Conservation (phyloP, 92 coral and sea anemone species). For the Umimayanthus kanabou region DNA sequence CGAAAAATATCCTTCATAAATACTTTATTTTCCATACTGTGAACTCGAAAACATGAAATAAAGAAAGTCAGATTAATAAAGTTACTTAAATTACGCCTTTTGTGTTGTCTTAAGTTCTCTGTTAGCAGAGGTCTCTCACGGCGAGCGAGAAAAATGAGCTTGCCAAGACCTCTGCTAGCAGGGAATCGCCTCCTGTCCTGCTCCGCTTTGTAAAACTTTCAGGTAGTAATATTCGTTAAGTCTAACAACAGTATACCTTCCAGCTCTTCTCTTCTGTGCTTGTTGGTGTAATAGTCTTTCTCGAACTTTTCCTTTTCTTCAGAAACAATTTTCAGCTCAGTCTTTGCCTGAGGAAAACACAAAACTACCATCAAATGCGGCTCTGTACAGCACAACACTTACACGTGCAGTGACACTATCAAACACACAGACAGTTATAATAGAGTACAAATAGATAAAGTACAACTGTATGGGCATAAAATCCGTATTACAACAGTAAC, state of each 20-base stretch:
- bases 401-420: neutral
- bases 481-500: no score
- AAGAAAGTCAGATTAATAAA: no score
- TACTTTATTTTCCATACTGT: no score
- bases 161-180: no score
- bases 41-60: no score
- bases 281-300: constrained; percentile 40
- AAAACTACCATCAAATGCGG: neutral
- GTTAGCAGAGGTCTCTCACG: no score
- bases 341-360: constrained; percentile 52
- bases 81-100: no score
- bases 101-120: no score
- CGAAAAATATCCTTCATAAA: no score
- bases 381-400: neutral
- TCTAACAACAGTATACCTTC: constrained; percentile 55
- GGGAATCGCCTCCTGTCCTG: no score
- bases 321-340: constrained; percentile 64
- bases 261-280: constrained; percentile 53
- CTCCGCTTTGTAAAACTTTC: neutral
- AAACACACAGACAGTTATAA: neutral
- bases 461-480: neutral
- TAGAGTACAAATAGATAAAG: neutral
- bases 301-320: constrained; percentile 69
- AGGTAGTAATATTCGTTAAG: neutral
- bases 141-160: no score